Percentiles rank a stretch among this genome's conserved stretches.
Conservation (phyloP, 2,797 vertebrate genomes). For the Amblyraja radiata region DNA sequence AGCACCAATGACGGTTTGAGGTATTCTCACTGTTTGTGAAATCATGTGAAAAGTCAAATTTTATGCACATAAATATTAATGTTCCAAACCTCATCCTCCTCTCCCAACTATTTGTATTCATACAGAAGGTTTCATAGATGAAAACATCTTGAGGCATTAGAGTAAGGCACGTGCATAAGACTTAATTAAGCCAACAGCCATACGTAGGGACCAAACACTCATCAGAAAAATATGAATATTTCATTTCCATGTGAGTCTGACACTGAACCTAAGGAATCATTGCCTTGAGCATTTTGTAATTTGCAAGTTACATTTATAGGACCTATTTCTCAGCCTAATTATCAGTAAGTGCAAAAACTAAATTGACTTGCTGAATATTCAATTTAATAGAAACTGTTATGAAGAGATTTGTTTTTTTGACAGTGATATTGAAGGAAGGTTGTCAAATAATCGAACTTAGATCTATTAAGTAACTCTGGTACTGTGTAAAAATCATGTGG, state of each 20-base stretch:
- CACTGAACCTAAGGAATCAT: neutral
- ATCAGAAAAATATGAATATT: neutral
- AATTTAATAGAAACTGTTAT: slow-evolving; percentile 6
- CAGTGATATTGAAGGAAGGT: neutral
- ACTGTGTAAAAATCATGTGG: neutral
- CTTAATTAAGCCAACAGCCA: neutral
- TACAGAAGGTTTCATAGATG: neutral
- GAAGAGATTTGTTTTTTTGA: neutral
- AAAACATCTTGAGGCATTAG: neutral
- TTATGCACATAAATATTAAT: neutral
- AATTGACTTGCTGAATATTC: neutral
- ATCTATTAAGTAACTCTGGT: neutral
- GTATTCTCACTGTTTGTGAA: neutral
- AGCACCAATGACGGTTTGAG: too few relatives aligned
- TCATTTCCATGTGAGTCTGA: neutral
- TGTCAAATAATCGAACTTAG: neutral
- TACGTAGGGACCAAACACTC: neutral
- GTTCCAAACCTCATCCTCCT: neutral
- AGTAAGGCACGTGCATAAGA: neutral
- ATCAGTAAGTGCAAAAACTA: neutral
- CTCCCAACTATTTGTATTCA: neutral
- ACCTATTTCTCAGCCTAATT: neutral
- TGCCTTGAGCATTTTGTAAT: neutral
- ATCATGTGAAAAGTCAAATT: neutral
- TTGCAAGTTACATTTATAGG: neutral